Percentiles rank a stretch among this genome's conserved stretches.
Conservation (phyloP, 2,797 vertebrate species). For the Cyprinella venusta region DNA sequence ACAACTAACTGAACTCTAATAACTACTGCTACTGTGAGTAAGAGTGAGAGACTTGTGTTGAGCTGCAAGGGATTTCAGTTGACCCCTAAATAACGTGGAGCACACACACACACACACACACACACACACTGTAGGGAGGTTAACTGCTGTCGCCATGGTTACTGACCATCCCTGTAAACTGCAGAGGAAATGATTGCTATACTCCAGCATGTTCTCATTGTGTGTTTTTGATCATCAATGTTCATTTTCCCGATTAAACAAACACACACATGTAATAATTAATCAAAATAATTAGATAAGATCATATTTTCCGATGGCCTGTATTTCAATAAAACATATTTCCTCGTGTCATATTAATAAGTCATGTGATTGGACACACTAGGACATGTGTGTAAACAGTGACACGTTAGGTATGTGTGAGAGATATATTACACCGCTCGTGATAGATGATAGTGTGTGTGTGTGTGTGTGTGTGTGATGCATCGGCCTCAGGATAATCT, state of each 20-base stretch:
- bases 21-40: not conserved
- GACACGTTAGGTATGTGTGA: not conserved
- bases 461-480: not conserved
- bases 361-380: not conserved
- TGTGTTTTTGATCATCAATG: not conserved
- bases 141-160: no score
- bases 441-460: not conserved
- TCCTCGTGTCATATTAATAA: not conserved
- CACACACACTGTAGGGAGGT: not conserved
- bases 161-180: no score
- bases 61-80: not conserved
- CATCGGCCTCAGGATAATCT: conserved; percentile 14
- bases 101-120: conserved; percentile 52
- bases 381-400: not conserved
- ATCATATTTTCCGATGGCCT: not conserved
- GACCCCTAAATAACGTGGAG: not conserved
- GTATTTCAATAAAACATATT: not conserved
- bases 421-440: not conserved
- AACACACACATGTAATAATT: not conserved
- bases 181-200: not conserved
- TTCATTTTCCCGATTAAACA: no score
- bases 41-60: not conserved
- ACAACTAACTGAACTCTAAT: not conserved
- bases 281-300: not conserved
- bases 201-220: not conserved